Conservation (phyloP, 2,888 invertebrate genomes). For the Eubasilissa splendida region DNA sequence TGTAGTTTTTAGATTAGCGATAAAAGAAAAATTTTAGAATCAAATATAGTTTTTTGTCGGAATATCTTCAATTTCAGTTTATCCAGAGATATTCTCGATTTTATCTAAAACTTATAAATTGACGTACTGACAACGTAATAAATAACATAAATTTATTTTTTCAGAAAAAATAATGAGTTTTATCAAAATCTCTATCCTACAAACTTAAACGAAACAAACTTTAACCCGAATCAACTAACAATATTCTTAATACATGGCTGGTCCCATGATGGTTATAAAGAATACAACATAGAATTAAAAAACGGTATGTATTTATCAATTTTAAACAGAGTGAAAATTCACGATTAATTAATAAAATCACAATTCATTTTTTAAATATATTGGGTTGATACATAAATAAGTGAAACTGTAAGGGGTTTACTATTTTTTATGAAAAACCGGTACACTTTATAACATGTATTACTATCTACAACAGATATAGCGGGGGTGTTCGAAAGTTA, state of each 20-base stretch:
- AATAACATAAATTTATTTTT: background rate
- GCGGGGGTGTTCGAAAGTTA: no score
- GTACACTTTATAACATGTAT: no score
- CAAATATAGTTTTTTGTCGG: no score
- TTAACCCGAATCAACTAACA: background rate
- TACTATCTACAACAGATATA: no score
- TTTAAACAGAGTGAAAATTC: background rate
- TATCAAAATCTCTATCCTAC: background rate
- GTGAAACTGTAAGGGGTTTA: background rate
- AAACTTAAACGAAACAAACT: slow-evolving; percentile 17
- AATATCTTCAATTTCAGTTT: no score
- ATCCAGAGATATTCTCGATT: background rate
- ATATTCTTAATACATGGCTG: slow-evolving; percentile 35
- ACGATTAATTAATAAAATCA: no score
- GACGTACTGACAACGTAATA: no score
- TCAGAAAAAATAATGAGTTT: slow-evolving; percentile 10
- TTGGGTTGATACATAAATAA: background rate
- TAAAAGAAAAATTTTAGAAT: no score
- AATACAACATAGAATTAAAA: background rate
- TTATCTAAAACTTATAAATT: no score
- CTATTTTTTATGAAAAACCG: background rate
- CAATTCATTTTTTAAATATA: no score
- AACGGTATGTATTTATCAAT: background rate
- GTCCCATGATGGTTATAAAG: slow-evolving; percentile 10
- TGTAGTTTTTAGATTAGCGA: no score